Conservation (phyloP, 1,140 invertebrate species). For the Eumaeus atala region DNA sequence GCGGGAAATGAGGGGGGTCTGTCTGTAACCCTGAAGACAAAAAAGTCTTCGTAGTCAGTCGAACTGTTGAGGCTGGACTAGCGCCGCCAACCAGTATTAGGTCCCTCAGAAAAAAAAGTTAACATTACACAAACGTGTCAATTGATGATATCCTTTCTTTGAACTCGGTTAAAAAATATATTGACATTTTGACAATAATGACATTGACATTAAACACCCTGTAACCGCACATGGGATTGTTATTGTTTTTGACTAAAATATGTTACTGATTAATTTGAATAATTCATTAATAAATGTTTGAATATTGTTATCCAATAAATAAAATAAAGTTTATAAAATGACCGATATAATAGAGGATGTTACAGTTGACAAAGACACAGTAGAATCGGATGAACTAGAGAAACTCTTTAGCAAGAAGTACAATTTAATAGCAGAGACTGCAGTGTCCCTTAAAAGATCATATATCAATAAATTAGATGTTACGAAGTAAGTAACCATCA, state of each 20-base stretch:
- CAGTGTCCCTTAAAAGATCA: conserved; percentile 46
- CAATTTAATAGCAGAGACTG: conserved; percentile 45
- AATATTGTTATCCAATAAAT: neutral
- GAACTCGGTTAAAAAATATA: too few relatives aligned
- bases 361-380: conserved; percentile 51
- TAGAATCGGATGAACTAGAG: conserved; percentile 39
- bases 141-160: too few relatives aligned
- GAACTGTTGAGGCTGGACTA: too few relatives aligned
- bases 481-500: conserved; percentile 44
- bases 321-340: conserved; percentile 24
- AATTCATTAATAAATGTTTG: neutral
- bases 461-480: conserved; percentile 55
- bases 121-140: too few relatives aligned
- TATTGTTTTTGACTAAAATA: neutral
- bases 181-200: too few relatives aligned
- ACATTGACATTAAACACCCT: too few relatives aligned
- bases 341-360: conserved; percentile 51
- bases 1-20: too few relatives aligned
- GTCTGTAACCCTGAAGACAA: too few relatives aligned
- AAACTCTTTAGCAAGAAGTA: conserved; percentile 51
- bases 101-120: too few relatives aligned
- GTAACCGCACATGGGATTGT: too few relatives aligned
- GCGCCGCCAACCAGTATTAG: too few relatives aligned
- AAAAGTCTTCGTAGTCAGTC: too few relatives aligned
- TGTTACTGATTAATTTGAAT: neutral